phyloP scores from a whole-genome alignment of 2,113 vertebrate species.

The Hippocampus abdominalis region DNA sequence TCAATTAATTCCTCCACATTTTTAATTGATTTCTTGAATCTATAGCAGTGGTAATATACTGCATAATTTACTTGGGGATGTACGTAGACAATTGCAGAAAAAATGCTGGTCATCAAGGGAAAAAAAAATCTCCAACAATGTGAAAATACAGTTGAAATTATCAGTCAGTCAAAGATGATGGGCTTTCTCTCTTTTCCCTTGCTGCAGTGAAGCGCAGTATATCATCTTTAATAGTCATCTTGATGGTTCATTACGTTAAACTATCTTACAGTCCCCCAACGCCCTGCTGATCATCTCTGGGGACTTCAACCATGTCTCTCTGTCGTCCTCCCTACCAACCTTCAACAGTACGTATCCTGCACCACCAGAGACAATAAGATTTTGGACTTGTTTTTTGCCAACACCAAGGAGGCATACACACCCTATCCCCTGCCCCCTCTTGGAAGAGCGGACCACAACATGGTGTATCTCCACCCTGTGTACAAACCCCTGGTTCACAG shows the following conservation, averaged over 20 bases:
- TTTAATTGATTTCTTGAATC: neutral
- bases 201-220: constrained; percentile 39
- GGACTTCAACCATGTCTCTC: too few species aligned
- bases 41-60: neutral
- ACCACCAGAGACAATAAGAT: too few species aligned
- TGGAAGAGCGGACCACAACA: too few species aligned
- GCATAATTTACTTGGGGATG: neutral
- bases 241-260: constrained; percentile 72
- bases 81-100: neutral
- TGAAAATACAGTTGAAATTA: constrained; percentile 35
- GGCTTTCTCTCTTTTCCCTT: constrained; percentile 27
- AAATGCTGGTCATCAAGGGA: constrained; percentile 4
- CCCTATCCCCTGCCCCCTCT: too few species aligned
- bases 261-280: too few species aligned
- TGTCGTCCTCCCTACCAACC: too few species aligned
- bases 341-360: too few species aligned
- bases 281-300: too few species aligned
- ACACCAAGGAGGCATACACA: too few species aligned
- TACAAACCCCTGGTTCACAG: too few species aligned
- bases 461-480: too few species aligned
- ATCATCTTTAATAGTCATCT: constrained; percentile 70
- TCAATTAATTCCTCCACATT: neutral
- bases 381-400: too few species aligned
- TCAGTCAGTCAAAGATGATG: constrained; percentile 31
- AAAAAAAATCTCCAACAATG: constrained; percentile 10